Conservation (phyloP, 1,140 invertebrate species). For the Drosophila ohnishii region DNA sequence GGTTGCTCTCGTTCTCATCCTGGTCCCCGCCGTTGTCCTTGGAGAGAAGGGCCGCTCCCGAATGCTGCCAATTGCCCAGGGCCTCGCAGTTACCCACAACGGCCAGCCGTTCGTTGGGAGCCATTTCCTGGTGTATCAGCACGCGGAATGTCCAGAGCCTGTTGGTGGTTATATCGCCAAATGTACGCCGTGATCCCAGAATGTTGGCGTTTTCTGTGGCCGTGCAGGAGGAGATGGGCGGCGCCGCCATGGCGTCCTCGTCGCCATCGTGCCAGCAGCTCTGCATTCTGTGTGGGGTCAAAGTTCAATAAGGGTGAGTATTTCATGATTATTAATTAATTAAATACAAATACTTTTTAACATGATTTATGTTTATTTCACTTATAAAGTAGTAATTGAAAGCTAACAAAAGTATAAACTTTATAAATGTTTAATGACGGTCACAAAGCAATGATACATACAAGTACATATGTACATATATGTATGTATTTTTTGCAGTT, state of each 20-base stretch:
- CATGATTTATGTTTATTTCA: not conserved
- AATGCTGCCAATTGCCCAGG: constrained; percentile 84
- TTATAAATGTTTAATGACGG: not conserved
- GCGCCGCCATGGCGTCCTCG: constrained; percentile 43
- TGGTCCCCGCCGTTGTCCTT: constrained; percentile 61
- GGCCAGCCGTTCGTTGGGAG: constrained; percentile 83
- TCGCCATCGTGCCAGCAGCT: constrained; percentile 69
- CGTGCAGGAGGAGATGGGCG: constrained; percentile 18
- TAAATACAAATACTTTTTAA: no score
- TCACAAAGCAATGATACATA: not conserved
- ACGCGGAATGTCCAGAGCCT: constrained; percentile 84
- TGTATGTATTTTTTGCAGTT: not conserved
- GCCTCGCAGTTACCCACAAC: constrained; percentile 83
- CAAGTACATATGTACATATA: no score
- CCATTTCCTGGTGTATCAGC: constrained; percentile 57
- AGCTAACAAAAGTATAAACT: not conserved
- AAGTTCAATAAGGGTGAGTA: not conserved
- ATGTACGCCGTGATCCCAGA: constrained; percentile 29
- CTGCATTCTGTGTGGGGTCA: constrained; percentile 41
- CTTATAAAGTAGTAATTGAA: not conserved
- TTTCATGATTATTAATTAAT: not conserved
- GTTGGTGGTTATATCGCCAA: constrained; percentile 67
- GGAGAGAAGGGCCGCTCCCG: constrained; percentile 83
- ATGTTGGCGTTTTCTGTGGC: constrained; percentile 12
- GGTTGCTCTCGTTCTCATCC: constrained; percentile 74